Percentiles rank a stretch among this genome's conserved stretches.
Evolutionary conservation across 53 echinoderm and acorn worm genomes (phyloP).

Genomic region (Echinometra lucunter): DNA sequence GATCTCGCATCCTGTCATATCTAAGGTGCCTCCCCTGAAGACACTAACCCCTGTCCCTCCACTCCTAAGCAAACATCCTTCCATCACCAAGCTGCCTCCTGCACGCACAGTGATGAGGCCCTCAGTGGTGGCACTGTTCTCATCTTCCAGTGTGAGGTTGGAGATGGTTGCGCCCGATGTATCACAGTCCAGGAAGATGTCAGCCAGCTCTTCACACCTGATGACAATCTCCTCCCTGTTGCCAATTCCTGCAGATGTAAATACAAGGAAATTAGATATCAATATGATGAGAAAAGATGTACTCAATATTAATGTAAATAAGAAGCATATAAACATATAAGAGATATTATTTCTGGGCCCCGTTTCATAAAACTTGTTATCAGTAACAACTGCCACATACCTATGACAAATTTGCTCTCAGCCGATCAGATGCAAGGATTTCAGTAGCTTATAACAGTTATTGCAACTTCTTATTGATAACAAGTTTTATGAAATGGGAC

Average conservation of each 20-base stretch:
- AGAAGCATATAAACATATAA: no score
- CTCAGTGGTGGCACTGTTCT: conserved; percentile 46
- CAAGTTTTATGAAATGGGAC: no score
- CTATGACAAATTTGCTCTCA: no score
- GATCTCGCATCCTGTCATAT: conserved; percentile 67
- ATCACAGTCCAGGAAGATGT: conserved; percentile 77
- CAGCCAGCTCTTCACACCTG: conserved; percentile 54
- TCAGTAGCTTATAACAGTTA: no score
- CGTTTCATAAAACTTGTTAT: no score
- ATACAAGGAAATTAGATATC: background rate
- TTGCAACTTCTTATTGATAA: no score
- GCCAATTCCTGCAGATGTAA: conserved; percentile 33
- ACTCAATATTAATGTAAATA: no score
- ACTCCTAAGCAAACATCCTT: conserved; percentile 4
- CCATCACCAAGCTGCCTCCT: conserved; percentile 43
- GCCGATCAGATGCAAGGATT: no score
- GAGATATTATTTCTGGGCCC: no score
- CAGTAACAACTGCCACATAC: no score
- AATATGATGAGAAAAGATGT: background rate
- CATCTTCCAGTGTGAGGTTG: conserved; percentile 77
- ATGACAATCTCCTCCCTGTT: conserved; percentile 68
- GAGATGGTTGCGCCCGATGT: conserved; percentile 64
- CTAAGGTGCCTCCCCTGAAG: conserved; percentile 67
- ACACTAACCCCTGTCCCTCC: conserved; percentile 68
- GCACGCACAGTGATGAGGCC: conserved; percentile 57